phyloP scores from a whole-genome alignment of 2,797 vertebrate species.

The Muscicapa comitata region DNA sequence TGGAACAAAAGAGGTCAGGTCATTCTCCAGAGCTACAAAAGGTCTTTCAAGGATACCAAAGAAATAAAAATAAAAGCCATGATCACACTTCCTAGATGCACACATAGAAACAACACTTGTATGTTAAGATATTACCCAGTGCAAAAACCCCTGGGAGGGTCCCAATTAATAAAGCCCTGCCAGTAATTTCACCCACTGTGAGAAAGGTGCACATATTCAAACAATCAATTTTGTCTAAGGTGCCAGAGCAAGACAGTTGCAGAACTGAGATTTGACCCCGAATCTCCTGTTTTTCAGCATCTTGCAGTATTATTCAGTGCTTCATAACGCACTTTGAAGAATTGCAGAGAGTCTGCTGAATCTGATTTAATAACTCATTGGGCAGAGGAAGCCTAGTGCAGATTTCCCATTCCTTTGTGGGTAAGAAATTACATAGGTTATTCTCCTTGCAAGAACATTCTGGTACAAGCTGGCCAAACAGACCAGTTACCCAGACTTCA shows the following conservation, averaged over 20 bases:
- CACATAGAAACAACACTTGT: background rate
- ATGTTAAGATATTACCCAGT: background rate
- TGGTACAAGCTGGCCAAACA: background rate
- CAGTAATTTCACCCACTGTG: background rate
- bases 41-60: slow-evolving; percentile 52
- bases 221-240: background rate
- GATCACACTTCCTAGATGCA: slow-evolving; percentile 43
- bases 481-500: background rate
- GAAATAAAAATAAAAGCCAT: slow-evolving; percentile 54
- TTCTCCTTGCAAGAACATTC: background rate
- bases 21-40: slow-evolving; percentile 54
- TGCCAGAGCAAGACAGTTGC: background rate
- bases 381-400: background rate
- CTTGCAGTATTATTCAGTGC: background rate
- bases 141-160: background rate
- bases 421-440: background rate
- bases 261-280: background rate
- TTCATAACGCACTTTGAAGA: background rate
- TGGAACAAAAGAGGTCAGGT: slow-evolving; percentile 50
- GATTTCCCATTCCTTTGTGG: background rate
- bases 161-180: background rate
- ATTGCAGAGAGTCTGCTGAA: background rate
- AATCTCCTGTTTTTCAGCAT: background rate
- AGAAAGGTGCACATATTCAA: background rate
- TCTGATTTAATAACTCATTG: background rate